Evolutionary conservation across 2,113 vertebrate species (phyloP).

Genomic region (Petaurus breviceps): DNA sequence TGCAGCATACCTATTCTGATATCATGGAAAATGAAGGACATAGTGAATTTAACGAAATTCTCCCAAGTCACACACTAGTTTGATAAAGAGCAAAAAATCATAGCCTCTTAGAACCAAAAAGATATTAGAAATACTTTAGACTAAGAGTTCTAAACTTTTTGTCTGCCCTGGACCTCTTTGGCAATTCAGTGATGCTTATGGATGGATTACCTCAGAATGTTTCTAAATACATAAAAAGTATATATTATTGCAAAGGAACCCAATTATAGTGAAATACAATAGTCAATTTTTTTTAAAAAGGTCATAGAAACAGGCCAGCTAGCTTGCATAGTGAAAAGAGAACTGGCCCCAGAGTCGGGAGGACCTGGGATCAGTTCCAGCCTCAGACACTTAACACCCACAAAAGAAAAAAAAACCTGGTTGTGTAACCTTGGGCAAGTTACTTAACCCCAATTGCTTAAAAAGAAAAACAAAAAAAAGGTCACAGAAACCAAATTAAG

Average conservation of each 20-base stretch:
- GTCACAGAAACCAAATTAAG: neutral
- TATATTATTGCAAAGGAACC: neutral
- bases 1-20: neutral
- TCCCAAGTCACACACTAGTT: neutral
- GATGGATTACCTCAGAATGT: neutral
- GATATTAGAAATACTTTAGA: neutral
- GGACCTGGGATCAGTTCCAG: too few species aligned
- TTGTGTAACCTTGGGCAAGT: too few species aligned
- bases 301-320: neutral
- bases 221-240: neutral
- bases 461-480: too few species aligned
- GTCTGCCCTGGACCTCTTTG: neutral
- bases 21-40: neutral
- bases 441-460: too few species aligned
- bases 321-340: too few species aligned
- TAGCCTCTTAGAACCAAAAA: neutral
- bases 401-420: too few species aligned
- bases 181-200: too few species aligned
- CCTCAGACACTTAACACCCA: too few species aligned
- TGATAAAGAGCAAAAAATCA: neutral
- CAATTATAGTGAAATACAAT: neutral
- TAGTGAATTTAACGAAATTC: neutral
- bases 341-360: too few species aligned
- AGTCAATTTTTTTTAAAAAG: neutral
- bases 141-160: neutral